phyloP scores from a whole-genome alignment of 2,888 invertebrate genomes.

The Magallana nippona region DNA sequence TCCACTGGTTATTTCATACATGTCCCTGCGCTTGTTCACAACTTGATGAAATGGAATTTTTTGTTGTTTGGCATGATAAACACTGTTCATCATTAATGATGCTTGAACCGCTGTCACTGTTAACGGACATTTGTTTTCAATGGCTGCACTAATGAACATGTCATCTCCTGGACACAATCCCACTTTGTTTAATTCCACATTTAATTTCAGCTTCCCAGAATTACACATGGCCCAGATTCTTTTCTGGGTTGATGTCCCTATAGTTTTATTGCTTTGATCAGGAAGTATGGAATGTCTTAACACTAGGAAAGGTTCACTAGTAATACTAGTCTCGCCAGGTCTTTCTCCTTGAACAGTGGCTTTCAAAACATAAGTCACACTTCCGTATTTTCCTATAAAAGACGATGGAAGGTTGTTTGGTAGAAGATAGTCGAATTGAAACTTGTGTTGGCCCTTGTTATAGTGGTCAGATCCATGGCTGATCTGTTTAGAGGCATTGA shows the following conservation, averaged over 20 bases:
- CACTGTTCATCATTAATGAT: slow-evolving; percentile 74
- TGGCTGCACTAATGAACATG: slow-evolving; percentile 75
- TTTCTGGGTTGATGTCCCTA: slow-evolving; percentile 58
- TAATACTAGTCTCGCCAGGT: slow-evolving; percentile 73
- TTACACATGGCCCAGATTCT: slow-evolving; percentile 70
- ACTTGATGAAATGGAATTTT: slow-evolving; percentile 69
- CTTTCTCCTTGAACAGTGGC: slow-evolving; percentile 75
- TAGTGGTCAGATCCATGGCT: slow-evolving; percentile 32
- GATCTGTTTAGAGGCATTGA: slow-evolving; percentile 69
- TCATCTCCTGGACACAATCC: slow-evolving; percentile 78
- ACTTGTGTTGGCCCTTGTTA: slow-evolving; percentile 70
- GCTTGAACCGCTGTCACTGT: slow-evolving; percentile 73
- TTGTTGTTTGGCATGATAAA: slow-evolving; percentile 74
- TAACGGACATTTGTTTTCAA: slow-evolving; percentile 74
- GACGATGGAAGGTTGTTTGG: slow-evolving; percentile 78
- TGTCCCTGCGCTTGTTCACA: slow-evolving; percentile 78
- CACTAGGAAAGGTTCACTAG: slow-evolving; percentile 78
- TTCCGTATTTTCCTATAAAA: slow-evolving; percentile 79
- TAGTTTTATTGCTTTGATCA: slow-evolving; percentile 49
- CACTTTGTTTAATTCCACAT: slow-evolving; percentile 68
- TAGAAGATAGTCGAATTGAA: slow-evolving; percentile 76
- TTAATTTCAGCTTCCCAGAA: slow-evolving; percentile 73
- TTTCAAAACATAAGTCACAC: slow-evolving; percentile 78
- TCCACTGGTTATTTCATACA: slow-evolving; percentile 73
- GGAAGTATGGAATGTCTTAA: slow-evolving; percentile 66